Evolutionary conservation across 2,113 vertebrate genomes (phyloP).

Genomic region (Rhabdornis inornatus): DNA sequence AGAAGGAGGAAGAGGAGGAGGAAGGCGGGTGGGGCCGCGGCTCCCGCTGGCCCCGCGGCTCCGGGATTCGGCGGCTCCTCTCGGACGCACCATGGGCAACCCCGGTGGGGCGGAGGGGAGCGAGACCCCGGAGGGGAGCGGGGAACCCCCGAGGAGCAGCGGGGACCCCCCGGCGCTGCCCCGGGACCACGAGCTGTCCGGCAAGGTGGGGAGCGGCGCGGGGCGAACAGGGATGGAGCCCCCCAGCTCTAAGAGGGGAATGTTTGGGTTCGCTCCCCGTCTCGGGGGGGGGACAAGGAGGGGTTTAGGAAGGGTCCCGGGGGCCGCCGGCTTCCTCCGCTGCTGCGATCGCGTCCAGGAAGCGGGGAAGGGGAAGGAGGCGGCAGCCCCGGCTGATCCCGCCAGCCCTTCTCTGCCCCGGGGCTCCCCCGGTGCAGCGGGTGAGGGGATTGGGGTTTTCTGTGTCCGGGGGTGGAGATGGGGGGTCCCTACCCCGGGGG

Average conservation of each 20-base stretch:
- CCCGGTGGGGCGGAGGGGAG: background rate
- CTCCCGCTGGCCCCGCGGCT: background rate
- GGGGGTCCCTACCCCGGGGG: background rate
- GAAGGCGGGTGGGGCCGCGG: conserved; percentile 6
- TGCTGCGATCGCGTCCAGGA: background rate
- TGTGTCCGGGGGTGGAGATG: background rate
- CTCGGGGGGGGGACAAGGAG: too few relatives aligned
- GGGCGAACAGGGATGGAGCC: background rate
- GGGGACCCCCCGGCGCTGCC: background rate
- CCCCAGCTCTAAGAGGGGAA: background rate
- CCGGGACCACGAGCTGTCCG: conserved; percentile 53
- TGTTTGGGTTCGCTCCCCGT: background rate
- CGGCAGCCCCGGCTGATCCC: background rate
- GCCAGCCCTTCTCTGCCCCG: background rate
- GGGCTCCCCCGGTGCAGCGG: background rate
- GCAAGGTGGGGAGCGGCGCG: conserved; percentile 66
- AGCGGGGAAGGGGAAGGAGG: background rate
- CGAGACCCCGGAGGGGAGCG: background rate
- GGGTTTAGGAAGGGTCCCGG: too few relatives aligned
- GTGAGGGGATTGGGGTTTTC: background rate
- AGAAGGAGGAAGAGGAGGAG: background rate
- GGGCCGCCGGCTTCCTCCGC: background rate
- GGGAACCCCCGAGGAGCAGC: background rate
- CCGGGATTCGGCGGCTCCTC: background rate
- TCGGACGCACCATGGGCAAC: background rate